Conservation (phyloP, 2,113 vertebrate genomes). For the Haemorhous mexicanus region DNA sequence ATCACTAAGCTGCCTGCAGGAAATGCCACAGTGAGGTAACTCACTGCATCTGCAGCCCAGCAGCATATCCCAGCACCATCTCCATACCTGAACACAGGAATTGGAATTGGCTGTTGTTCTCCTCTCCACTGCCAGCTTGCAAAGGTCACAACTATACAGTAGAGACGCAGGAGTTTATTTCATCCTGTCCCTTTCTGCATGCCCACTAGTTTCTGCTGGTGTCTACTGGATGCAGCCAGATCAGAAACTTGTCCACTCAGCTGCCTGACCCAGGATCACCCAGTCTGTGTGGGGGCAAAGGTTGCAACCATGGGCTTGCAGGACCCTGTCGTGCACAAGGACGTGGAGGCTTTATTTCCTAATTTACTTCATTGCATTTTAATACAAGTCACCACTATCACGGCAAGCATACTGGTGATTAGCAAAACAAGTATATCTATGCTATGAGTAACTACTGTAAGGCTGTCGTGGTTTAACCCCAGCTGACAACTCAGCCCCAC, state of each 20-base stretch:
- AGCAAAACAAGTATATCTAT: background rate
- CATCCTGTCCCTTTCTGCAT: background rate
- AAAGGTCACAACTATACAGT: background rate
- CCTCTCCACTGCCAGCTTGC: background rate
- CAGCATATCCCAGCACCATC: background rate
- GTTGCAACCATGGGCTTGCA: background rate
- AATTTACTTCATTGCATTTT: background rate
- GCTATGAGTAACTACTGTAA: background rate
- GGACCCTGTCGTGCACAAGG: fast-evolving
- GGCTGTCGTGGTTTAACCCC: background rate
- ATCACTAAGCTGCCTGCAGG: background rate
- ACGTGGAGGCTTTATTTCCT: background rate
- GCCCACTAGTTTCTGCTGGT: background rate
- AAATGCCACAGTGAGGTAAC: background rate
- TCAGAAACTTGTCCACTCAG: background rate
- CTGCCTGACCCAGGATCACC: background rate
- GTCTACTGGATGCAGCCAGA: background rate
- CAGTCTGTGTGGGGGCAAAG: background rate
- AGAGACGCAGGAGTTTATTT: background rate
- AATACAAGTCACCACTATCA: background rate
- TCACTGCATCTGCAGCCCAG: background rate
- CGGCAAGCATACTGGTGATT: background rate
- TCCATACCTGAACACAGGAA: background rate
- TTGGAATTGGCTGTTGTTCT: background rate
- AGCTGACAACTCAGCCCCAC: background rate